A percentile compares a stretch with the other conserved stretches of the same genome.
These are phyloP conservation scores for Willisornis vidua DNA, from an alignment of 2,113 vertebrate species.

Conservation along the genomic window DNA sequence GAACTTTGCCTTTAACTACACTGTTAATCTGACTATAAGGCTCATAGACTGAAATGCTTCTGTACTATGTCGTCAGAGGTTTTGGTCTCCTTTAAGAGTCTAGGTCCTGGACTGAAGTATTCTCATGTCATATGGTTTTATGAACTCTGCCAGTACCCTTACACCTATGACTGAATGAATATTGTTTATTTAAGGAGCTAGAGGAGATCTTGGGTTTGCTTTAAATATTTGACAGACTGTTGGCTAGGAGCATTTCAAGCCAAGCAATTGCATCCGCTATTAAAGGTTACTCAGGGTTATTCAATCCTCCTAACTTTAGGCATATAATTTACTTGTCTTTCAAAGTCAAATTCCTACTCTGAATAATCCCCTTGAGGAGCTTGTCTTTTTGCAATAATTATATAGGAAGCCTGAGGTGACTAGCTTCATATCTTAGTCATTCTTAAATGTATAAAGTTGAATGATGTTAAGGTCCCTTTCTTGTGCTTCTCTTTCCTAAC, in stretches of 20 bases:
- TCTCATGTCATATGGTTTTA: not conserved
- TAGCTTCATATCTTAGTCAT: not conserved
- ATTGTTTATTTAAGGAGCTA: not conserved
- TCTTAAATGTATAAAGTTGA: not conserved
- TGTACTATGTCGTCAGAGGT: not conserved
- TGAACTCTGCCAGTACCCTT: not conserved
- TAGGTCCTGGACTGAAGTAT: not conserved
- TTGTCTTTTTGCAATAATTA: conserved; percentile 11
- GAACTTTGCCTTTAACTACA: not conserved
- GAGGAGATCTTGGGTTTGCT: not conserved
- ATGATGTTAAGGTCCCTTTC: not conserved
- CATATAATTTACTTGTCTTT: not conserved
- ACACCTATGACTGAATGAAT: not conserved
- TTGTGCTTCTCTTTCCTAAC: not conserved
- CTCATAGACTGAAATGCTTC: not conserved
- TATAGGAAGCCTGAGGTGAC: not conserved
- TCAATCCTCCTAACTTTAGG: not conserved
- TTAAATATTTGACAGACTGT: not conserved
- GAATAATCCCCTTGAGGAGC: not conserved
- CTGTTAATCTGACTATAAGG: not conserved
- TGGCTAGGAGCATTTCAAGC: not conserved
- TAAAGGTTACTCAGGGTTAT: not conserved
- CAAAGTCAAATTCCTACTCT: not conserved
- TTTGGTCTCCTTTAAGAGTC: not conserved
- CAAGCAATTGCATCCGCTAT: not conserved